Evolutionary conservation across 2,113 vertebrate species (phyloP), one percentile per base, ranked within the genome.

Genomic region (Sinocyclocheilus anophthalmus): DNA sequence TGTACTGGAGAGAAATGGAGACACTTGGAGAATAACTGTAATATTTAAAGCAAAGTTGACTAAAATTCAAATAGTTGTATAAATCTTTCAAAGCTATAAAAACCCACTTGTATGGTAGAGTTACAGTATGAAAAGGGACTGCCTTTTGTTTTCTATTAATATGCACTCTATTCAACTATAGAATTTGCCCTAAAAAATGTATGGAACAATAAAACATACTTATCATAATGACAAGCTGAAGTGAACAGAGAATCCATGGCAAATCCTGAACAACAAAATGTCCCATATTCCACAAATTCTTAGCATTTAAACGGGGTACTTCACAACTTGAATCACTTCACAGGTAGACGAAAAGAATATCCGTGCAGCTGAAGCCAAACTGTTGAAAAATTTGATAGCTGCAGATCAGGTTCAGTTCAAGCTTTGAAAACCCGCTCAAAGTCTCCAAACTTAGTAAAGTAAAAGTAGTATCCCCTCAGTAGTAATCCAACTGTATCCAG

Each of bases 281-380:
- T 94, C 93, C 94, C 95, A 95, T 95, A 94, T 93, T 95, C 93
- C 93, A 93, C 92, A 83, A 76, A 87, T 77, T 88, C 89, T 89
- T 91, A 59, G 91, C 92, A 93, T 92, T 86, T 89, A 93, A 87
- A 86, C 86, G 72, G 79, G 12, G 61, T 20, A 91, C 92, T 92
- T 76, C 22, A 50, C 73, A 76, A 50, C 42, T n/a, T 83, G 86
- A 93, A 88, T 86, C 89, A 81, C 86, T 91, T 91, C 92, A 89
- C 90, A 91, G 88, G 77, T 80, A 87, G 87, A 55, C 81, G 65
- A 26, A 76, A 50, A 76, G 13, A 76, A 5, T 53, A 81, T 90
- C 84, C 86, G 67, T 81, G 16, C 73, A 87, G 86, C 85, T 78
- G 30, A 70, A 69, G 72, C 16, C 63, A 79, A 85, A 50, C 78